Base-by-base conservation (phyloP, 2,113 vertebrate genomes). In the Steatornis caripensis region DNA sequence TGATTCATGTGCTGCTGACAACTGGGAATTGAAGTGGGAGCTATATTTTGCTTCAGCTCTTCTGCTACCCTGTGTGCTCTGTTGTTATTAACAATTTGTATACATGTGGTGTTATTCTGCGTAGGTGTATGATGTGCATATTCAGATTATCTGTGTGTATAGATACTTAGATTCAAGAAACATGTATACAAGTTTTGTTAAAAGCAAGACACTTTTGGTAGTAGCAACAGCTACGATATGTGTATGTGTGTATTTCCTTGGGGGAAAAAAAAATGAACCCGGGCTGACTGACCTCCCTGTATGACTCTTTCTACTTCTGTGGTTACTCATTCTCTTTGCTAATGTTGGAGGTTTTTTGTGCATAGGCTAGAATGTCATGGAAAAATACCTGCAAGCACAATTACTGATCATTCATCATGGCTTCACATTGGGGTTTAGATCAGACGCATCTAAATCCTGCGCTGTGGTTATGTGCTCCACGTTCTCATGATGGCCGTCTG, bases 371-470 rank as follows among this genome's bases (percentile, higher is more conserved):
- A 96, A 82, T 53, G 69, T 87, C 96, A 80, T 84, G 78, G 66
- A 92, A 93, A 96, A 85, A 87, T 86, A 93, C 87, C 93, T 74
- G 94, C 97, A 93, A 98, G 94, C 97, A 95, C 96, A 98, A 65
- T 95, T 91, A 37, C 76, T 92, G 66, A 49, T 87, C 89, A 97
- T 98, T 97, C 87, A 48, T 97, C 70, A 68, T 78, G 83, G 61
- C 97, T 96, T 90, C 69, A 53, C 96, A 49, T 43, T 15, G 83
- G 94, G 96, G 86, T 97, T 96, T 97, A 95, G 96, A 97, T 46
- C 36, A 58, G 79, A 92, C 89, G 66, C 65, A 95, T 95, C 96
- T 97, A 98, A 97, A 97, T 95, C 97, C 97, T 79, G 58, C 74
- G 81, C 84, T 94, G 89, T 90, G 82, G 80, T 81, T 89, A 8